These are phyloP conservation scores for Neodon shergylaensis DNA, from an alignment of 2,113 vertebrate species.

Conservation along the genomic window DNA sequence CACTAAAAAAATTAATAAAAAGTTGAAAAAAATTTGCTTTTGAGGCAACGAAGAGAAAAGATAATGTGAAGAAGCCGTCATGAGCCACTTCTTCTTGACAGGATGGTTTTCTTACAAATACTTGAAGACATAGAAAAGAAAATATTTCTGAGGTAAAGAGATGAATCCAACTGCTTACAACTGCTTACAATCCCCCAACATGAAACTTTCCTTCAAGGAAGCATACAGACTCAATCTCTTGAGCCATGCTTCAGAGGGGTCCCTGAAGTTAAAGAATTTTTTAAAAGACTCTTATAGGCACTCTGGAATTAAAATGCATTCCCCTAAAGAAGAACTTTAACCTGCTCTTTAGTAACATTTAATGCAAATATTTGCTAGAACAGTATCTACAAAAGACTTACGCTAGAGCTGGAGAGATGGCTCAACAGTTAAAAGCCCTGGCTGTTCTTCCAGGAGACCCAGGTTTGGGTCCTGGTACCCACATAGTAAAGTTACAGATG, in stretches of 20 bases:
- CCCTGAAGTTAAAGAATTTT: neutral
- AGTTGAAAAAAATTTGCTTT: neutral
- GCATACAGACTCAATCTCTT: neutral
- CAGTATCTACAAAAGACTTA: neutral
- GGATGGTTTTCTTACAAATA: constrained; percentile 16
- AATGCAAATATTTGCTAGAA: neutral
- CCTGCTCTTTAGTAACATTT: neutral
- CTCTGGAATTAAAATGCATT: constrained; percentile 13
- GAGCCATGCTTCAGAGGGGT: neutral
- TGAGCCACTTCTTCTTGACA: neutral
- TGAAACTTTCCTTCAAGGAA: constrained; percentile 28
- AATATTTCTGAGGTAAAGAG: neutral
- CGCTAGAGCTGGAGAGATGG: neutral
- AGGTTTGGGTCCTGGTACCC: neutral
- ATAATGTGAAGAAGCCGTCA: neutral
- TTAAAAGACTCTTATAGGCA: neutral
- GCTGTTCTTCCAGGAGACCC: no score
- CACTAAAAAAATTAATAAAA: neutral
- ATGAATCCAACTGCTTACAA: neutral
- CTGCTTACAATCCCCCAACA: constrained; percentile 12
- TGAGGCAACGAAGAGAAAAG: neutral
- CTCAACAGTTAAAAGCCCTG: neutral
- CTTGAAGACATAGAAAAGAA: constrained; percentile 23
- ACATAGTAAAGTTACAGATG: neutral
- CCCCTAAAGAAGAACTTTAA: neutral